Evolutionary conservation across 2,113 vertebrate species (phyloP), one percentile per base, ranked within the genome.

Genomic region (Hiodon tergisus): DNA sequence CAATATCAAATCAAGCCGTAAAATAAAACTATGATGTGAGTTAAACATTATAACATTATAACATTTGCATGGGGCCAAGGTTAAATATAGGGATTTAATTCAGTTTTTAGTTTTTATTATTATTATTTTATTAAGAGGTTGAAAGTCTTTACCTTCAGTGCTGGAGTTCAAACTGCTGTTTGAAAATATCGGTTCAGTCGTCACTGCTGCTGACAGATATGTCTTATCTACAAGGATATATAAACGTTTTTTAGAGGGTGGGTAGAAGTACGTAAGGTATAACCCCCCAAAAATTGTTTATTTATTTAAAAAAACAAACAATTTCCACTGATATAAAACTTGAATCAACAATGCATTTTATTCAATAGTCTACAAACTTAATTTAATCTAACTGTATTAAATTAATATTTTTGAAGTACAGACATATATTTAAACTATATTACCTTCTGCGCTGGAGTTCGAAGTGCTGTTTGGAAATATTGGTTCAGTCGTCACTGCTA

Each of bases 401-500:
- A 46, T 71, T 71, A 13, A 10, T 16, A 60, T 11, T 16, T 13
- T 31, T 72, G n/a, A 48, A 13, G 46, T 48, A 11, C 46, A 67
- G 8, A 48, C 47, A 67, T 48, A 31, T 31, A 31, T 31, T 31
- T 31, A 31, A 31, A 31, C 31, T 31, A 31, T 31, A 31, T 73
- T 74, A 74, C 72, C 72, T 74, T 54, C 31, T 47, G 47, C 8
- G 17, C 50, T 74, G 5, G 62, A 53, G 62, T 8, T 70, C 52
- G 57, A 14, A 14, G 9, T 59, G 58, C 9, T 31, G 69, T 86
- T 88, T 53, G 6, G 2, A 53, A 53, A 59, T 59, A 61, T 46
- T 69, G 62, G 71, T 4, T 78, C 77, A 62, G 82, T 83, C 46
- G 76, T 74, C 59, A 67, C 67, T 63, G 70, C 17, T 4, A 68